Base-by-base conservation (phyloP, 2,888 invertebrate genomes). In the Coleophora deauratella region DNA sequence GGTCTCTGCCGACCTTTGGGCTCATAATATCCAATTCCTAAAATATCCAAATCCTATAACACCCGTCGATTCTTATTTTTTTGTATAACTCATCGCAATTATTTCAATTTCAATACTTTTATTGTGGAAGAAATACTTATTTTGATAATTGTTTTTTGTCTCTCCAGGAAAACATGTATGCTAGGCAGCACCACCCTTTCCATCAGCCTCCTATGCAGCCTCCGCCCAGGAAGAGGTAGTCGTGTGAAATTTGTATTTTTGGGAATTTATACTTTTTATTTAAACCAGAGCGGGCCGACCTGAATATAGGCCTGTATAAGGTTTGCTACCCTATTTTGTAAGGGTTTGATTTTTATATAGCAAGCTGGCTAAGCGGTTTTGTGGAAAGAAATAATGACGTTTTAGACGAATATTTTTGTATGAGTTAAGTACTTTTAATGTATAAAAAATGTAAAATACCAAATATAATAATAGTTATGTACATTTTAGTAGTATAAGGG, bases 171-270 rank as follows among this genome's bases (percentile, higher is more conserved):
- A 75, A 64, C 40, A 58, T 85, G 46, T 60, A 74, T 41, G 68
- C 81, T 2, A 60, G 79, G 33, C 81, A 78, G 57, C 75, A 79
- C 43, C 85, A 85, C 39, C 82, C 84, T 3, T 81, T 80, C 66
- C 85, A 85, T 46, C 81, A 82, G 46, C 85, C 85, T 3, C 71
- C 74, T 1, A 68, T 75, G 70, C 81, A 79, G 51, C 71, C 72
- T 40, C 72, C 74, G 13, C 60, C 69, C 34, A 62, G 74, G 50
- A 72, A 62, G 52, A 78, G 72, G 73, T 78, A 78, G 54, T 44
- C 42, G 47, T 41, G 43, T 46, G 49, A 44, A 46, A 38, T 41
- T 52, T 43, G n/a, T 43, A 40, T 45, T 53, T 59, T 59, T 66
- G 73, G 74, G 63, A 66, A 61, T 13, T 14, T 30, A 45, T 56